Base-by-base conservation (phyloP, 2,888 invertebrate genomes). In the Leptopilina myrica region DNA sequence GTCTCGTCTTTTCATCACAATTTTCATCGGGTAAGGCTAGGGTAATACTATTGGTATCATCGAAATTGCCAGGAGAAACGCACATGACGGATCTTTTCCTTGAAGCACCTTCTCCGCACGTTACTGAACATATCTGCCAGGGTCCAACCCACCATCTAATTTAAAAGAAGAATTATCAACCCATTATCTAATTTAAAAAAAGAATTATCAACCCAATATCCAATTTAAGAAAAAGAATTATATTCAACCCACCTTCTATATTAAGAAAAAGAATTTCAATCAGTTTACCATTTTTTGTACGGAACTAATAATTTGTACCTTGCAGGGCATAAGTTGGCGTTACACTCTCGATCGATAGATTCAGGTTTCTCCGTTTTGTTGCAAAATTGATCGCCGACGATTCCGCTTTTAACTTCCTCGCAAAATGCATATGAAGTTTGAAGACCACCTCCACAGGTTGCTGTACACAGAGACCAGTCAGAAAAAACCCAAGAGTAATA, bases 121-220 rank as follows among this genome's bases (percentile, higher is more conserved):
- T 95, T 0, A 94, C 94, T 6, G 95, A 94, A 91, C 98, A 98
- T 80, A 95, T 94, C 87, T 96, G 96, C 98, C 98, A 98, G 0
- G 96, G 95, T 0, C 97, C 97, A 40, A 95, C 93, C 96, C 97
- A 97, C 97, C 97, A 98, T 78, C 90, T 90, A 73, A 64, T 64
- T 12, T 6, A 59, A 69, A 3, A 33, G 5, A 33, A 33, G 3
- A 33, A 33, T 33, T 33, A 33, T 33, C 33, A 33, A 33, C 33
- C 33, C 33, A 33, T 40, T 20, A 20, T 20, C 20, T 20, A 20
- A 53, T 73, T 69, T 46, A 69, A 53, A 49, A 33, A 33, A 1
- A 33, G 33, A 33, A 33, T 33, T 33, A 33, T 33, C 5, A 33
- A 33, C 33, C 33, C 33, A 33, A 20, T 20, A 20, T 20, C 20